These are phyloP conservation scores for Xiphias gladius DNA, from an alignment of 2,113 vertebrate genomes.

Conservation along the genomic window DNA sequence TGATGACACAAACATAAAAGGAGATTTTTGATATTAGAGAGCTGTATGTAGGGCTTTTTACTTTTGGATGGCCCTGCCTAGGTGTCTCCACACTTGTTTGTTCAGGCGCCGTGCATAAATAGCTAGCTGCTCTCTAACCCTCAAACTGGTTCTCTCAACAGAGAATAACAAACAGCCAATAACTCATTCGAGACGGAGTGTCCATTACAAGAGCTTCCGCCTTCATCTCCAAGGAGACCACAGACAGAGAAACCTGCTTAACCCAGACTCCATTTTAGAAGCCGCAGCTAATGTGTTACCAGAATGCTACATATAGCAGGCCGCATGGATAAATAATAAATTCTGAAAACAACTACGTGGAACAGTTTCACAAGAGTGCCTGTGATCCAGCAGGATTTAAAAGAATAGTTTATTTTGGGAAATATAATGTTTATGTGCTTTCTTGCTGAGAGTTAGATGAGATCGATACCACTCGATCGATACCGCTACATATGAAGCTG, in stretches of 20 bases:
- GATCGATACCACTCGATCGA: background rate
- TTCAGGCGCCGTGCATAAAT: constrained; percentile 54
- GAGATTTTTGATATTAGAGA: constrained; percentile 22
- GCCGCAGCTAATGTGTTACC: constrained; percentile 28
- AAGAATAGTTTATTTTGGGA: constrained; percentile 7
- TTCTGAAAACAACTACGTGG: background rate
- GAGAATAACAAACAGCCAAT: constrained; percentile 79
- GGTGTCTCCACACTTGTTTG: constrained; percentile 32
- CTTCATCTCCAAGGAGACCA: constrained; percentile 64
- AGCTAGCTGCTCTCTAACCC: constrained; percentile 77
- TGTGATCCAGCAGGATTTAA: constrained; percentile 10
- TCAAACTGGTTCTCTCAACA: constrained; percentile 73
- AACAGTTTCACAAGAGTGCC: background rate
- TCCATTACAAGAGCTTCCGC: constrained; percentile 61
- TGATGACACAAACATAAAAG: constrained; percentile 39
- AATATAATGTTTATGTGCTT: background rate
- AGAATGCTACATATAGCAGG: constrained; percentile 11
- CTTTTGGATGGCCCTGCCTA: constrained; percentile 33
- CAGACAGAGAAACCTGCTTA: constrained; percentile 22
- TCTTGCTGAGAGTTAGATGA: background rate
- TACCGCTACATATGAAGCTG: background rate
- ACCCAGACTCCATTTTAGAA: constrained; percentile 16
- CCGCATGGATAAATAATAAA: constrained; percentile 19
- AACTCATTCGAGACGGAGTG: constrained; percentile 62
- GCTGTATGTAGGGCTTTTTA: constrained; percentile 32